Base-by-base conservation (phyloP, 2,888 invertebrate genomes). In the Lobophora halterata region DNA sequence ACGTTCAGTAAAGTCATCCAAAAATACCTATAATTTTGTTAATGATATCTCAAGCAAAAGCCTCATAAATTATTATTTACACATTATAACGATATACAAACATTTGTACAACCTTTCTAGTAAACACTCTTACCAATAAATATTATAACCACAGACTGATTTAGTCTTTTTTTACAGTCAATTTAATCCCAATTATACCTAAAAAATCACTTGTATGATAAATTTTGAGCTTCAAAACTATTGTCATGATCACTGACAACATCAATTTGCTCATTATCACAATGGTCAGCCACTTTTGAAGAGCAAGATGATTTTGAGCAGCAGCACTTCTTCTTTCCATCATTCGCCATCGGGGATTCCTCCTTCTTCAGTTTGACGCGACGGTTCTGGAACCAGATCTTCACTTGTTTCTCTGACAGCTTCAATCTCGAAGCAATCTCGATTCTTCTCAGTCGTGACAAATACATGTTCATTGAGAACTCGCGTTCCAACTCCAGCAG, bases 311-410 rank as follows among this genome's bases (percentile, higher is more conserved):
- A 55, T 38, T 80, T 82, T 0, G 68, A 48, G 43, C 86, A 86
- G 47, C 87, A 87, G 37, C 85, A 85, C 39, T 78, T 79, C 43
- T 77, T 83, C 12, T 71, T 73, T 0, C 74, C 70, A 1, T 78
- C 77, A n/a, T 14, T 49, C 0, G 58, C 49, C 53, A 74, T 52
- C 0, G 93, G 93, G 3, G 91, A 79, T 62, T 94, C 94, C 52
- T 96, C 96, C 65, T 97, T 97, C 89, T 97, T 97, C 78, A 95
- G 91, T 73, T 97, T 97, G 0, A 97, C 97, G 1, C 97, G 89
- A 3, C 97, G 90, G 75, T 97, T 97, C 73, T 97, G 96, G 79
- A 97, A 97, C 97, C 97, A 96, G 53, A 95, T 95, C 75, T 95
- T 97, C 49, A 97, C 97, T 85, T 97, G 97, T 67, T 97, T 98